Evolutionary conservation across 1,140 invertebrate species (phyloP).

Genomic region (Stratiolaelaps scimitus): DNA sequence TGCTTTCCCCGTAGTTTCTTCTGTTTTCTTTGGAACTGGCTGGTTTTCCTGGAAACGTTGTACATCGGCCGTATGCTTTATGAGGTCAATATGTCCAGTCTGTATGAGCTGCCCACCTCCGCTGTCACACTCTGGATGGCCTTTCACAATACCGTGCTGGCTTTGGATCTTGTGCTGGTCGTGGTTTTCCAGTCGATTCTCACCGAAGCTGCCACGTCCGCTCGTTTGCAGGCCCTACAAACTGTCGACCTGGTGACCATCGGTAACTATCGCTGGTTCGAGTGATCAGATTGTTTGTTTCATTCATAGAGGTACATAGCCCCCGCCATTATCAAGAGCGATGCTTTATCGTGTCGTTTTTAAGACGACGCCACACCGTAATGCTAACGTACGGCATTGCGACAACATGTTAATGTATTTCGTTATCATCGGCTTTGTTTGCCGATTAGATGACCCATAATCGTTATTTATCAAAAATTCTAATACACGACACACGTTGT

Average conservation of each 20-base stretch:
- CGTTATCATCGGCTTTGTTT: too few species aligned
- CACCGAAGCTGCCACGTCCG: background rate
- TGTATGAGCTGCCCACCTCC: background rate
- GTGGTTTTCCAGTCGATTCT: conserved; percentile 1
- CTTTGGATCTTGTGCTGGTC: background rate
- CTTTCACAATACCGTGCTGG: background rate
- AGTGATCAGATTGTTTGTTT: too few species aligned
- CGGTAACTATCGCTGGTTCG: background rate
- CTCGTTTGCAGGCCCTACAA: conserved; percentile 1
- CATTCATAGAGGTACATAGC: too few species aligned
- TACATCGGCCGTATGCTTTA: conserved; percentile 17
- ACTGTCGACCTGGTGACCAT: conserved; percentile 21
- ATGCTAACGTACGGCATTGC: too few species aligned
- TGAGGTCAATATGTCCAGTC: background rate
- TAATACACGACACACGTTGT: too few species aligned
- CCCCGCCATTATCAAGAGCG: too few species aligned
- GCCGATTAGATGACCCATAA: too few species aligned
- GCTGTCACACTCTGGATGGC: background rate
- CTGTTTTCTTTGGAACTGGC: conserved; percentile 7
- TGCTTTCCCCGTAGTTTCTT: too few species aligned
- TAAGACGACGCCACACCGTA: too few species aligned
- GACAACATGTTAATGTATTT: too few species aligned
- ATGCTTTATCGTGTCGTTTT: too few species aligned
- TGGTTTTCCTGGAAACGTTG: conserved; percentile 9
- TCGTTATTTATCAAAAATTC: too few species aligned